Conservation (phyloP, 2,797 vertebrate genomes). For the Pipistrellus pygmaeus region DNA sequence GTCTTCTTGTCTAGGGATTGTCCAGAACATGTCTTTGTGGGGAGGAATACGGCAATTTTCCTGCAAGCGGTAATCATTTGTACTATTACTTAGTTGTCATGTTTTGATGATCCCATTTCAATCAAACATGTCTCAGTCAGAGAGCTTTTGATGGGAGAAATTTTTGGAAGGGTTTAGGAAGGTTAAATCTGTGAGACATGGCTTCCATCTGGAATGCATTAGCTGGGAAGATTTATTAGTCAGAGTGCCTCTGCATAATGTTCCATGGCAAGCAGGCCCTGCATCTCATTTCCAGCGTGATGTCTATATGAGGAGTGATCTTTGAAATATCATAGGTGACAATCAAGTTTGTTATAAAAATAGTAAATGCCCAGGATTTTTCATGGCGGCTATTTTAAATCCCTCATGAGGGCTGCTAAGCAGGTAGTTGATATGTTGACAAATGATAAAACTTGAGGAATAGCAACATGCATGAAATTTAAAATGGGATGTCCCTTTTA, state of each 20-base stretch:
- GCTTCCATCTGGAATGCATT: conserved; percentile 97
- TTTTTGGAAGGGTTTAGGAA: conserved; percentile 94
- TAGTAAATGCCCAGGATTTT: conserved; percentile 88
- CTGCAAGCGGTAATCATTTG: conserved; percentile 87
- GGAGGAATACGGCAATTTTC: conserved; percentile 85
- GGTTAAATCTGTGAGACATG: conserved; percentile 94
- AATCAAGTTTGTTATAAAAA: conserved; percentile 90
- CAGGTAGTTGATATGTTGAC: conserved; percentile 90
- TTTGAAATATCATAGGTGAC: conserved; percentile 91
- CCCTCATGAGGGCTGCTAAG: conserved; percentile 87
- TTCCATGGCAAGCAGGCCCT: conserved; percentile 90
- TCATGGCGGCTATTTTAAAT: conserved; percentile 89
- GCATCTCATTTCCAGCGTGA: conserved; percentile 92
- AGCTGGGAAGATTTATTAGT: conserved; percentile 95
- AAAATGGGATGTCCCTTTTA: conserved; percentile 80
- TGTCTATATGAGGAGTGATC: conserved; percentile 91
- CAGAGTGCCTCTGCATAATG: conserved; percentile 93
- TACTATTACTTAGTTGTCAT: conserved; percentile 91
- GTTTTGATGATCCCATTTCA: conserved; percentile 92
- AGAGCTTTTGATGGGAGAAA: conserved; percentile 91
- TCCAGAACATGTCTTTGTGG: conserved; percentile 83
- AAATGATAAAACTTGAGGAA: conserved; percentile 88
- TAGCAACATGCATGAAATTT: conserved; percentile 87
- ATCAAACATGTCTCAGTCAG: conserved; percentile 91
- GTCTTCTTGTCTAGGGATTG: conserved; percentile 81